Base-by-base conservation (phyloP, 2,888 invertebrate genomes). In the Synergus japonicus region DNA sequence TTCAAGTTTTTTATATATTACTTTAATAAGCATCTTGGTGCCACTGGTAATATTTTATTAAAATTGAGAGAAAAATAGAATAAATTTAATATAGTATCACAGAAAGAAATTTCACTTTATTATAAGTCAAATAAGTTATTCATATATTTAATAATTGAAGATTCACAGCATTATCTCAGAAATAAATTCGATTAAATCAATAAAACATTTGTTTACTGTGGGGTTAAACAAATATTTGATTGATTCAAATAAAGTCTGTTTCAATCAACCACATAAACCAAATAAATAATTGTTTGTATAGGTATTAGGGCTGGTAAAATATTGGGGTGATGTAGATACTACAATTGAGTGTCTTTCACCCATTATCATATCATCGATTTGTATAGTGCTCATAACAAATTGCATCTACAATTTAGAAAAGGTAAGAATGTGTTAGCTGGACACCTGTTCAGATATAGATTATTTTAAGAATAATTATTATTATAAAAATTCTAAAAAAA, bases 21-120 rank as follows among this genome's bases (percentile, higher is more conserved):
- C n/a, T 37, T 1, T 73, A 8, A 29, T 73, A 54, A 73, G 54
- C 5, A 12, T 73, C 5, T 9, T 73, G 0, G n/a, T 73, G 8
- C 73, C 73, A 15, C 37, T n/a, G 73, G 73, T 73, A 29, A 43
- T 67, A 54, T 18, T 8, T 54, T 46, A 44, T 22, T 18, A 4
- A 4, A 66, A n/a, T 12, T 0, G 18, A 60, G 18, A 22, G 9
- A 9, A 22, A 22, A 60, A 22, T 12, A 9, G 3, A 22, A 22
- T 60, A 29, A 29, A 5, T 37, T 37, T 37, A 37, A 37, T 37
- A 37, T 3, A 37, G 4, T 37, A 37, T 37, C 37, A 0, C 37
- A 0, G 4, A 37, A 37, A 37, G 37, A 37, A 37, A 37, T 37
- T 5, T 37, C 37, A 37, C 5, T 37, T 37, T 37, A 37, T 37